Conservation (phyloP, 2,888 invertebrate genomes). For the Lepidocyrtoides sp. region DNA sequence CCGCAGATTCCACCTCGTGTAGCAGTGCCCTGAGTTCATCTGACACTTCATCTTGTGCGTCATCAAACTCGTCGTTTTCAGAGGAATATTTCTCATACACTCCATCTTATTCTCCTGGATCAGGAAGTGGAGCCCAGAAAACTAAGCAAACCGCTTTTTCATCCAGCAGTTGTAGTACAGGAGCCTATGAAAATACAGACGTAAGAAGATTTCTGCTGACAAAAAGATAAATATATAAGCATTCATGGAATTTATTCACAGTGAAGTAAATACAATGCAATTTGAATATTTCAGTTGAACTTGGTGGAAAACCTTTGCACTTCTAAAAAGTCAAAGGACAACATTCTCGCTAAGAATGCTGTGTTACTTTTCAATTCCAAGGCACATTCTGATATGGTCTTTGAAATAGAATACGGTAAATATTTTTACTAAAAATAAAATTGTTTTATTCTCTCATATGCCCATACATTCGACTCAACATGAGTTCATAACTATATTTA, state of each 20-base stretch:
- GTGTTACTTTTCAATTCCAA: slow-evolving; percentile 88
- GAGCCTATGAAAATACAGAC: slow-evolving; percentile 56
- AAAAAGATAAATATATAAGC: no score
- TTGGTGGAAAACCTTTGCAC: slow-evolving; percentile 89
- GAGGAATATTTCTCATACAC: slow-evolving; percentile 66
- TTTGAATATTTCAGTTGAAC: slow-evolving; percentile 87
- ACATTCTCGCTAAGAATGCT: slow-evolving; percentile 89
- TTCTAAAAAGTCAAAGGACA: slow-evolving; percentile 88
- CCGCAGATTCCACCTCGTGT: slow-evolving; percentile 50
- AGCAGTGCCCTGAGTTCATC: slow-evolving; percentile 44
- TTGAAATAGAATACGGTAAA: slow-evolving; percentile 87
- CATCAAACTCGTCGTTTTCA: slow-evolving; percentile 70
- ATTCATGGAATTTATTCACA: neutral
- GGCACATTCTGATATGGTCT: slow-evolving; percentile 90
- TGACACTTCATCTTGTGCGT: slow-evolving; percentile 42
- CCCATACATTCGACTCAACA: no score
- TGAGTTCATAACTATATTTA: no score
- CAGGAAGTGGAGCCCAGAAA: slow-evolving; percentile 40
- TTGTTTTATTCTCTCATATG: neutral
- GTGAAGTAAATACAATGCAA: neutral
- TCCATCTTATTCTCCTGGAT: slow-evolving; percentile 49
- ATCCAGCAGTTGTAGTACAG: slow-evolving; percentile 5
- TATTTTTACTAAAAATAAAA: neutral
- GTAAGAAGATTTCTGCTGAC: slow-evolving; percentile 33
- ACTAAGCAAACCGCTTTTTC: slow-evolving; percentile 26